phyloP scores from a whole-genome alignment of 2,113 vertebrate species.

The Athene noctua region DNA sequence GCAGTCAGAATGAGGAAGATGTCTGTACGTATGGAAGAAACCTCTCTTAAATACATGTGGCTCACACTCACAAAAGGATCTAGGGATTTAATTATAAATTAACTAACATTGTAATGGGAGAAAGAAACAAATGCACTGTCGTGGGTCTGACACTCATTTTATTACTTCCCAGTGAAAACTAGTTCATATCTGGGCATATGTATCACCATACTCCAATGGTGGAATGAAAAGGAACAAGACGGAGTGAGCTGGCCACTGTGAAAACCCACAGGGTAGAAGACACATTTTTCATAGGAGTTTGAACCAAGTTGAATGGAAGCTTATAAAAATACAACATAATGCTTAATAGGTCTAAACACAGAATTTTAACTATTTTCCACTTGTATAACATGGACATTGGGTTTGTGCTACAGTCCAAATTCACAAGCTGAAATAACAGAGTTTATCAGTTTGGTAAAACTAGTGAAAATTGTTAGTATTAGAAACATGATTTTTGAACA shows the following conservation, averaged over 20 bases:
- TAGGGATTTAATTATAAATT: background rate
- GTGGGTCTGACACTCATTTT: background rate
- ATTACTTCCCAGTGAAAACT: background rate
- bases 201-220: background rate
- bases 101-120: background rate
- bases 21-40: background rate
- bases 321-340: background rate
- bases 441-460: background rate
- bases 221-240: background rate
- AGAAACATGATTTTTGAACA: background rate
- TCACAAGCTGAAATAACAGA: background rate
- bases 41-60: background rate
- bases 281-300: background rate
- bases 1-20: background rate
- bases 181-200: background rate
- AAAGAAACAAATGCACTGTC: background rate
- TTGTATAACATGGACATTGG: background rate
- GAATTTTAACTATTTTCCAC: background rate
- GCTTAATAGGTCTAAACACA: background rate
- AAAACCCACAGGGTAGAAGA: background rate
- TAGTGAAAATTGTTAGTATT: background rate
- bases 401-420: background rate
- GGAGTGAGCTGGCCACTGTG: accelerated
- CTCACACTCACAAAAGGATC: background rate
- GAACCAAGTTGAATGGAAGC: background rate